Evolutionary conservation across 2,888 invertebrate genomes (phyloP).

Genomic region (Smittia sp.): DNA sequence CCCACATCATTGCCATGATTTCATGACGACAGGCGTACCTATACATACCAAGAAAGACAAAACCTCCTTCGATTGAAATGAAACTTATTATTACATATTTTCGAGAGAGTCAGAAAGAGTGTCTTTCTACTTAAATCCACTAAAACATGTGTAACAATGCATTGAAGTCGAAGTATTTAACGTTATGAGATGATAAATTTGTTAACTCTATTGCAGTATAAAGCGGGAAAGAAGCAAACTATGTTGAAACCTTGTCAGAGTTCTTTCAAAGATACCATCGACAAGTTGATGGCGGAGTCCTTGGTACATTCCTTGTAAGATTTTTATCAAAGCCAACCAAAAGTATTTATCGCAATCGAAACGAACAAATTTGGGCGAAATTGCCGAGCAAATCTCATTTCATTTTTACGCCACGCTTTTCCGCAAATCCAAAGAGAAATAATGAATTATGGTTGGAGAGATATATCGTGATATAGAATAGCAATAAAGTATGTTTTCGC

Average conservation of each 20-base stretch:
- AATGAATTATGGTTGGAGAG: background rate
- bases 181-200: background rate
- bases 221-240: no score
- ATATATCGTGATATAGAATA: constrained; percentile 40
- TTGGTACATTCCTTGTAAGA: no score
- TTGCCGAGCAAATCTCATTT: background rate
- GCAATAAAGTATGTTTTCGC: constrained; percentile 34
- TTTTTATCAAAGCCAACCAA: no score
- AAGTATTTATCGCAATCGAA: no score
- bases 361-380: no score
- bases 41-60: background rate
- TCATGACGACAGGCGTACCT: background rate
- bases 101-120: background rate
- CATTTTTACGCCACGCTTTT: background rate
- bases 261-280: no score
- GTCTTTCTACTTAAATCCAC: background rate
- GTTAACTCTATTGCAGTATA: background rate
- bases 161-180: background rate
- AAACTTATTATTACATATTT: background rate
- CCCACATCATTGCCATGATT: background rate
- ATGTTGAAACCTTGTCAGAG: no score
- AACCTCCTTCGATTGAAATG: background rate
- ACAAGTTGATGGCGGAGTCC: no score
- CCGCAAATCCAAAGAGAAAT: background rate
- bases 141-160: background rate